Conservation (phyloP, 2,797 vertebrate genomes). For the Chelmon rostratus region DNA sequence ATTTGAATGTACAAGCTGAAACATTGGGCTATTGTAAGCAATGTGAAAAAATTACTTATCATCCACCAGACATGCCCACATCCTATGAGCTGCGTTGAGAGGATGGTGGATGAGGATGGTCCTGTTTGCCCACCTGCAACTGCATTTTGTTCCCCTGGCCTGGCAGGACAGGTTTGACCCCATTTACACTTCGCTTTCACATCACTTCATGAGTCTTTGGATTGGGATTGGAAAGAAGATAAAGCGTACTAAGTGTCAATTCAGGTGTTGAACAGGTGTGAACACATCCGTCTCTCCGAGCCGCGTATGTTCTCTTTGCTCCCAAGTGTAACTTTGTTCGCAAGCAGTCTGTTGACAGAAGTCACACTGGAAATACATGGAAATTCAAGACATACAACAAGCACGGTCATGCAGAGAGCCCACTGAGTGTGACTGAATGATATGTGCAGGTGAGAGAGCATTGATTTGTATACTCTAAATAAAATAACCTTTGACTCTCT, state of each 20-base stretch:
- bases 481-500: no score
- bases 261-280: constrained; percentile 1
- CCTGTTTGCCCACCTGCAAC: neutral
- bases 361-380: neutral
- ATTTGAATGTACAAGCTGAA: neutral
- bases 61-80: neutral
- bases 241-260: no score
- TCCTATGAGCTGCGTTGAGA: no score
- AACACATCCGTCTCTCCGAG: neutral
- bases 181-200: neutral
- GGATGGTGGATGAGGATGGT: neutral
- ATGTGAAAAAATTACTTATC: neutral
- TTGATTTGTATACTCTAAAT: neutral
- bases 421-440: no score
- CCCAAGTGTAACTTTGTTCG: neutral
- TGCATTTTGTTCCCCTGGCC: neutral
- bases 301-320: neutral
- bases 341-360: neutral
- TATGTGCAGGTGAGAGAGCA: no score
- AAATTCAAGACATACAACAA: neutral
- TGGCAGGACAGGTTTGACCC: no score
- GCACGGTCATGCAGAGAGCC: no score
- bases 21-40: neutral
- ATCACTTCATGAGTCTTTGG: neutral
- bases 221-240: neutral